A percentile compares a stretch with the other conserved stretches of the same genome.
Evolutionary conservation across 2,888 invertebrate species (phyloP).

Genomic region (Stenodera caucasica): DNA sequence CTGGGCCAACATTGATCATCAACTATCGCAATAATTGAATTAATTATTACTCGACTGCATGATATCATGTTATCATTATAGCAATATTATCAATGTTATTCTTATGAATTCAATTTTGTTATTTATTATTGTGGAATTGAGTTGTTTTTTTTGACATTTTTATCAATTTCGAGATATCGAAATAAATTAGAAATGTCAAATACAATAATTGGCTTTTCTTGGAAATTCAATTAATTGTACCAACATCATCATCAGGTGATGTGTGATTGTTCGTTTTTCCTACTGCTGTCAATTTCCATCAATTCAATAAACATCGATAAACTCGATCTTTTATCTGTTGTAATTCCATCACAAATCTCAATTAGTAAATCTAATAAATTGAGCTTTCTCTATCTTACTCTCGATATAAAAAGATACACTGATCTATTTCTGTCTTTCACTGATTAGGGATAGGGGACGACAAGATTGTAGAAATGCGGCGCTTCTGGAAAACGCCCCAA

Average conservation of each 20-base stretch:
- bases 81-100: too few relatives aligned
- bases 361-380: background rate
- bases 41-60: background rate
- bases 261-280: background rate
- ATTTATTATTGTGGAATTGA: background rate
- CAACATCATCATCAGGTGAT: background rate
- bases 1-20: background rate
- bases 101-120: background rate
- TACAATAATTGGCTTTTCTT: slow-evolving; percentile 1
- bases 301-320: background rate
- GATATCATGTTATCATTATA: background rate
- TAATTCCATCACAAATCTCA: background rate
- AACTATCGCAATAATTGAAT: background rate
- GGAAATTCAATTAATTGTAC: slow-evolving; percentile 4
- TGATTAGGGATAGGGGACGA: too few relatives aligned
- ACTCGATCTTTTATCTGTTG: background rate
- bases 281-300: background rate
- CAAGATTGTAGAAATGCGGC: background rate
- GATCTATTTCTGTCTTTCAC: too few relatives aligned
- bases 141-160: background rate
- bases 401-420: background rate
- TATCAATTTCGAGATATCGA: background rate
- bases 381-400: background rate
- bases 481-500: background rate
- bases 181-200: background rate